Percentiles rank a stretch among this genome's conserved stretches.
Evolutionary conservation across 23 tunicate genomes (phyloP).

Genomic region (Oikopleura dioica): DNA sequence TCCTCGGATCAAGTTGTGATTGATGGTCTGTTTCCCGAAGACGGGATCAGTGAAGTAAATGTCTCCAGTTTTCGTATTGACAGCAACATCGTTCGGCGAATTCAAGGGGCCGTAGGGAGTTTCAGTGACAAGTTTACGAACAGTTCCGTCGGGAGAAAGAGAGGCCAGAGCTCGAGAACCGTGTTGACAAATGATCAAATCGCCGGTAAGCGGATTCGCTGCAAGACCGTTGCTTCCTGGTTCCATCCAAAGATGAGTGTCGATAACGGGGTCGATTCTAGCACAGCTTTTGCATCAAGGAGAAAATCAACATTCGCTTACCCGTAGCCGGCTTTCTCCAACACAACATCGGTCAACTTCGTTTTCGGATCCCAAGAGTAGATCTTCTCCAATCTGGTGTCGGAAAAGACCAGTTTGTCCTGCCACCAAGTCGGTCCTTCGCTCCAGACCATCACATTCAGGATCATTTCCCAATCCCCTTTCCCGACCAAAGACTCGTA

Average conservation of each 20-base stretch:
- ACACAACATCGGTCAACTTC: not conserved
- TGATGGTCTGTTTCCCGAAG: not conserved
- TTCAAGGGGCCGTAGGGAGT: not conserved
- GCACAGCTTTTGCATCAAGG: too few species aligned
- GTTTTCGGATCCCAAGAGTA: not conserved
- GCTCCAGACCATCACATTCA: not conserved
- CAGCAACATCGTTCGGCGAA: constrained; percentile 2
- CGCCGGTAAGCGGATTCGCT: not conserved
- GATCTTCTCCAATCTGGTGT: not conserved
- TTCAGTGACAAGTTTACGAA: not conserved
- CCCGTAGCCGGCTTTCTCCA: not conserved
- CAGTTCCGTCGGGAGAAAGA: not conserved
- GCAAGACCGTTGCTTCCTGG: not conserved
- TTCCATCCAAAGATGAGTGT: constrained; percentile 6
- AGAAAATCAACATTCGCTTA: too few species aligned
- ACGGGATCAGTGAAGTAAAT: constrained; percentile 4
- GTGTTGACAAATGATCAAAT: constrained; percentile 5
- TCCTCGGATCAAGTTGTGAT: not conserved
- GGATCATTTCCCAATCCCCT: constrained; percentile 5
- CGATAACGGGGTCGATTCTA: too few species aligned
- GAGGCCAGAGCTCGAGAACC: not conserved
- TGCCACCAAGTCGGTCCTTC: constrained; percentile 12
- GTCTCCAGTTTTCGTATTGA: not conserved
- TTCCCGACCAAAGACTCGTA: too few species aligned
- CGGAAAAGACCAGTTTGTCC: not conserved